Percentiles rank a stretch among this genome's conserved stretches.
Evolutionary conservation across 35 echinoderm and acorn worm genomes (phyloP).

Genomic region (Amphiura filiformis): DNA sequence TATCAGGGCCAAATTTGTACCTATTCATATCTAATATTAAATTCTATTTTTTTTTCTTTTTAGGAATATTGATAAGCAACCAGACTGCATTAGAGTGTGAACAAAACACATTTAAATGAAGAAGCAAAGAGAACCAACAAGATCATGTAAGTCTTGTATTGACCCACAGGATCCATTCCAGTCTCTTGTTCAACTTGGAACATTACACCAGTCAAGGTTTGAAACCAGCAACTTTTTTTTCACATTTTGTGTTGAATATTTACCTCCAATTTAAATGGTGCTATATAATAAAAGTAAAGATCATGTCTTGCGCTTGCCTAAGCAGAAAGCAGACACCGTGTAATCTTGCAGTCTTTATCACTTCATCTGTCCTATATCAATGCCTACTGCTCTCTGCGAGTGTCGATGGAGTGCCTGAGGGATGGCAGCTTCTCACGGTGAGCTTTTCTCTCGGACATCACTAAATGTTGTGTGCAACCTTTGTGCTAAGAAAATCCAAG

Average conservation of each 20-base stretch:
- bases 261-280: not conserved
- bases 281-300: not conserved
- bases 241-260: not conserved
- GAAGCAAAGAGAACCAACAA: too few relatives aligned
- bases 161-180: too few relatives aligned
- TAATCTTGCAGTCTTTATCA: not conserved
- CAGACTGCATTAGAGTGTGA: too few relatives aligned
- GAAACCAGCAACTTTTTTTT: not conserved
- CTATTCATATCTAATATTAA: too few relatives aligned
- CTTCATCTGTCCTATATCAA: too few relatives aligned
- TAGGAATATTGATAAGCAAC: too few relatives aligned
- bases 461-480: conserved; percentile 82
- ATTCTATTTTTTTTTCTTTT: too few relatives aligned
- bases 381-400: not conserved
- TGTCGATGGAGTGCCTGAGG: conserved; percentile 43
- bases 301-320: not conserved
- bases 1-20: too few relatives aligned
- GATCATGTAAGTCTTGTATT: too few relatives aligned
- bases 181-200: too few relatives aligned
- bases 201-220: not conserved
- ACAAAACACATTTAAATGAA: too few relatives aligned
- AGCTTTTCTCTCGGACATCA: conserved; percentile 75
- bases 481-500: conserved; percentile 88
- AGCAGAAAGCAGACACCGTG: not conserved
- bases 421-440: conserved; percentile 86